Base-by-base conservation (phyloP, 2,888 invertebrate species). In the Netelia virgata region DNA sequence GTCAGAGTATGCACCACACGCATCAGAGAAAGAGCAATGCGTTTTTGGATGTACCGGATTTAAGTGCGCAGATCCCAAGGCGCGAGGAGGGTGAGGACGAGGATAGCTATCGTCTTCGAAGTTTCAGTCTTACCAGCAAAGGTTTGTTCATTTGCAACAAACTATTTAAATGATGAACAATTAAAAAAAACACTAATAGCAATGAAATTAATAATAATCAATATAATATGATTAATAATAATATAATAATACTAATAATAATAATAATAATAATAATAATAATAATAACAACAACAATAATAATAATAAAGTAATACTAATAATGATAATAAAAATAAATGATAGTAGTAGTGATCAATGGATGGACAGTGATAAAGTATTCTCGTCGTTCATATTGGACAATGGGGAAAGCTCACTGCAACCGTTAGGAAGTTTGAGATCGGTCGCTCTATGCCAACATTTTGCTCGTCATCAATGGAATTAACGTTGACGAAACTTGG, bases 101-200 rank as follows among this genome's bases (percentile, higher is more conserved):
- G 91, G 98, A 98, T 94, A 97, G 97, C 86, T 98, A 98, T 94
- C 95, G 98, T 87, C 96, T 99, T 90, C 96, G 99, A 90, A 98
- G 98, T 88, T 99, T 99, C 95, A 97, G 97, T 94, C 97, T 97
- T 94, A 97, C 98, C 90, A 96, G 97, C 90, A 98, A 98, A 96
- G 97, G 97, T 96, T 95, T 95, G 96, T 83, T 53, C 16, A 75
- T 28, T 14, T 69, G 28, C 11, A 23, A 41, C 14, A 3, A 14
- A 14, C 18, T 23, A 36, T 14, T 61, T 1, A 50, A 18, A n/a
- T n/a, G n/a, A n/a, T n/a, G 36, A 36, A 36, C 36, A 36, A 5
- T 36, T 6, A 36, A 36, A 5, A 6, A 36, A 36, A 36, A 8
- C 3, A 23, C 1, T 23, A 23, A 23, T 23, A 10, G 5, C 20